Base-by-base conservation (phyloP, 2,888 invertebrate genomes). In the Stramonita haemastoma region DNA sequence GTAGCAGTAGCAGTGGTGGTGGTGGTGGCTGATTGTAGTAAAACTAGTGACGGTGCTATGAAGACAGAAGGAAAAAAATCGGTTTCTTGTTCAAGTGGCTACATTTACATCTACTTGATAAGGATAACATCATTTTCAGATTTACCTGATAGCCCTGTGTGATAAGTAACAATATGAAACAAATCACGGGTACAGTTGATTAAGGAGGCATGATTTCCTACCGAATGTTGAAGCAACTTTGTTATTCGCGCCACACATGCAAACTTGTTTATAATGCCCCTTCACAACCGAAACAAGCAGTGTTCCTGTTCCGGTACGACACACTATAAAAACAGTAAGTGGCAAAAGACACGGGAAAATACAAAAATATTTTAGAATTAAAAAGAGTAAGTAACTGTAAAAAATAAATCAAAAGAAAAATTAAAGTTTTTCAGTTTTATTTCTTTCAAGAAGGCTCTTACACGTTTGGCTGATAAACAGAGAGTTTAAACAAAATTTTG, bases 271-370 rank as follows among this genome's bases (percentile, higher is more conserved):
- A 83, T 60, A 32, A 81, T 88, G 83, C 66, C 66, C 88, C 77
- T 83, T 87, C 87, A 79, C 88, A 66, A 88, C 88, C 83, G 32
- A 88, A 88, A 88, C 88, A 88, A 88, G 57, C 32, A 22, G 6
- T 19, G 34, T 87, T 88, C 88, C 88, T 19, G 66, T 88, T 88
- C 83, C 83, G 81, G 88, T 86, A 8, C 2, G 1, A 1, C n/a
- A n/a, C 29, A n/a, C 29, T 57, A 6, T 29, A 85, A 57, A 1
- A 66, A 6, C 32, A 32, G 17, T 85, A 0, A 17, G 32, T 13
- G 34, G 86, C 15, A 86, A 66, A 66, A n/a, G 15, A 57, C 26
- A 85, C 57, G 85, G 57, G 15, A 85, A 26, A n/a, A 29, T 57
- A 85, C 46, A 83, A 32, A 83, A 11, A 46, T 46, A 22, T 83